phyloP scores from a whole-genome alignment of 1,140 invertebrate genomes.

The Heliothis virescens region DNA sequence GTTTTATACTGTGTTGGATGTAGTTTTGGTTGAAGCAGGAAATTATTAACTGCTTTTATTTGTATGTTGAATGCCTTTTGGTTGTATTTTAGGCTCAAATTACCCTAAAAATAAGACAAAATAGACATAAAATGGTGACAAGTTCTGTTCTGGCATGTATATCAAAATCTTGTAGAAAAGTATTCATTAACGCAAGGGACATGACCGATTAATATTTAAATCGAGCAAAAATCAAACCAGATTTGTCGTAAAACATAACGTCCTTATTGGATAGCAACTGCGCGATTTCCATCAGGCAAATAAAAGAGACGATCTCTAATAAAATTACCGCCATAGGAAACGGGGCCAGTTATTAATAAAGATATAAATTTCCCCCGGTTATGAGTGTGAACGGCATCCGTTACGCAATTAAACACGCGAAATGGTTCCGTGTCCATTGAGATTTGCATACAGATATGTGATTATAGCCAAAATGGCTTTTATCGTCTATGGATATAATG shows the following conservation, averaged over 20 bases:
- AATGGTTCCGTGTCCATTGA: conserved; percentile 67
- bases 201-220: too few relatives aligned
- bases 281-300: conserved; percentile 21
- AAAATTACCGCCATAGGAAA: conserved; percentile 60
- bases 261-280: neutral
- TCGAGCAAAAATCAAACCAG: neutral
- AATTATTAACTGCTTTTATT: neutral
- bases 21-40: neutral
- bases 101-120: too few relatives aligned
- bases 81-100: too few relatives aligned
- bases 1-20: too few relatives aligned
- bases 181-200: too few relatives aligned
- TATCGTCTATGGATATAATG: conserved; percentile 55
- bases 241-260: too few relatives aligned
- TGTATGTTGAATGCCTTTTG: too few relatives aligned
- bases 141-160: too few relatives aligned
- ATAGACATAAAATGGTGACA: too few relatives aligned
- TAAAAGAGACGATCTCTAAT: conserved; percentile 53
- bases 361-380: conserved; percentile 66
- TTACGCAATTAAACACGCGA: conserved; percentile 70
- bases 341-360: conserved; percentile 67
- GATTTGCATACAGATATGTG: conserved; percentile 78
- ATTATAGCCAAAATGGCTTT: conserved; percentile 71
- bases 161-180: too few relatives aligned
- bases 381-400: conserved; percentile 66